These are phyloP conservation scores for Haemorhous mexicanus DNA, from an alignment of 2,113 vertebrate species.

Conservation along the genomic window DNA sequence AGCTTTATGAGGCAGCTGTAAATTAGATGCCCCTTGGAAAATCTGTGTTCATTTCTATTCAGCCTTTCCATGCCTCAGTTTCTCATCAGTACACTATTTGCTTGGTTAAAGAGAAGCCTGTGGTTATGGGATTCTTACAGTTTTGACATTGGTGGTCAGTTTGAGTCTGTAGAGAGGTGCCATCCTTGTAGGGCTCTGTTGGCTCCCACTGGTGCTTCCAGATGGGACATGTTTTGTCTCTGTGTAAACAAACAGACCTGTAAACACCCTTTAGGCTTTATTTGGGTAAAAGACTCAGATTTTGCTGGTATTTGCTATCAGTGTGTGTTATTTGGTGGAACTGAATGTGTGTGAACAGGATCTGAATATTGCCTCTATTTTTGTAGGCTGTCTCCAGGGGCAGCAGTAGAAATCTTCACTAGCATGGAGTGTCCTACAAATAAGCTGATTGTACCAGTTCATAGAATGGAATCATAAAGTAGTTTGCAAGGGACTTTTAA, in stretches of 20 bases:
- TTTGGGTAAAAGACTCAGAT: background rate
- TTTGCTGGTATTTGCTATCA: background rate
- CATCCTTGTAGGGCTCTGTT: background rate
- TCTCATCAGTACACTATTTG: background rate
- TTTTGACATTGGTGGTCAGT: background rate
- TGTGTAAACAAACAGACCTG: background rate
- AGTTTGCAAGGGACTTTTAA: background rate
- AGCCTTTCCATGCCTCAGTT: background rate
- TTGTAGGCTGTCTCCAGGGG: background rate
- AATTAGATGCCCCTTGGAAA: background rate
- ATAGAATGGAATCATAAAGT: background rate
- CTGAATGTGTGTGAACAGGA: accelerated
- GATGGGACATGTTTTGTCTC: background rate
- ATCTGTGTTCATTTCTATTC: background rate
- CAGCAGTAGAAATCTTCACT: background rate
- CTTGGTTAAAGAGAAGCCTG: background rate
- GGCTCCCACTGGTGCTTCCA: background rate
- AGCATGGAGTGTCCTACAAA: background rate
- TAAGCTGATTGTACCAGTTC: background rate
- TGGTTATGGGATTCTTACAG: accelerated
- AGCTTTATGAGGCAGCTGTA: background rate
- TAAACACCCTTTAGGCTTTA: background rate
- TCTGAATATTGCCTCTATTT: background rate
- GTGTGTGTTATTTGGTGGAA: background rate
- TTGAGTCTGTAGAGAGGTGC: background rate